A percentile compares a stretch with the other conserved stretches of the same genome.
Evolutionary conservation across 1,140 invertebrate species (phyloP).

Genomic region (Neomicropteryx cornuta): DNA sequence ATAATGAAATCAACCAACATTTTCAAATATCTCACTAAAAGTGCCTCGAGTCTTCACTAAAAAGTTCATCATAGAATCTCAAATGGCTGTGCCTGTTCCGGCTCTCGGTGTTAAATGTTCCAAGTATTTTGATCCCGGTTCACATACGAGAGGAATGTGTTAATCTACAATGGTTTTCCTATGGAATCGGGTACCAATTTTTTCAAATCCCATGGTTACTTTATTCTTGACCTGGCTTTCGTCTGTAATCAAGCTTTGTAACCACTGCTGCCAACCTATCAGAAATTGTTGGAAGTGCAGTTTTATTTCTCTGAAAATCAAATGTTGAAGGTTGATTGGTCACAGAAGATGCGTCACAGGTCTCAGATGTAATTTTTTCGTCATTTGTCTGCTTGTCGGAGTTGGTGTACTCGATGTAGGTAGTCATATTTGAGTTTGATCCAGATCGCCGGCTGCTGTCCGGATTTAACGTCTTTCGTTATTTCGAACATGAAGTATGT

Average conservation of each 20-base stretch:
- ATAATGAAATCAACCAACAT: constrained; percentile 16
- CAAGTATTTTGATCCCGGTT: constrained; percentile 18
- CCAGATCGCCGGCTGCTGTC: too few relatives aligned
- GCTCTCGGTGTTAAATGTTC: constrained; percentile 15
- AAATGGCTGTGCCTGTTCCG: constrained; percentile 8
- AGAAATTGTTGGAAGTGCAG: not conserved
- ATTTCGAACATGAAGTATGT: too few relatives aligned
- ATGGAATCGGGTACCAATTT: constrained; percentile 11
- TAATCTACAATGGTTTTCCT: constrained; percentile 8
- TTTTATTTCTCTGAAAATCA: not conserved
- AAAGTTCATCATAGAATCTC: constrained; percentile 10
- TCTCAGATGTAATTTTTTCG: too few relatives aligned
- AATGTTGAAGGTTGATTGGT: not conserved
- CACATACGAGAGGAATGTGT: constrained; percentile 15
- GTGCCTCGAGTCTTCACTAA: constrained; percentile 10
- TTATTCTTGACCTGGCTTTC: constrained; percentile 7
- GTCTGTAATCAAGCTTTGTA: constrained; percentile 1
- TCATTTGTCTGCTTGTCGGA: too few relatives aligned
- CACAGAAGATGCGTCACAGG: too few relatives aligned
- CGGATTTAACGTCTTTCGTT: too few relatives aligned
- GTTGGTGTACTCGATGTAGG: too few relatives aligned
- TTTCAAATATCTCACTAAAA: constrained; percentile 14
- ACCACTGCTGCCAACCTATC: constrained; percentile 9
- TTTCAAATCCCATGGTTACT: constrained; percentile 12
- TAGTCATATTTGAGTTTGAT: too few relatives aligned